A percentile compares a stretch with the other conserved stretches of the same genome.
Evolutionary conservation across 2,888 invertebrate genomes (phyloP).

Genomic region (Polyploca ridens): DNA sequence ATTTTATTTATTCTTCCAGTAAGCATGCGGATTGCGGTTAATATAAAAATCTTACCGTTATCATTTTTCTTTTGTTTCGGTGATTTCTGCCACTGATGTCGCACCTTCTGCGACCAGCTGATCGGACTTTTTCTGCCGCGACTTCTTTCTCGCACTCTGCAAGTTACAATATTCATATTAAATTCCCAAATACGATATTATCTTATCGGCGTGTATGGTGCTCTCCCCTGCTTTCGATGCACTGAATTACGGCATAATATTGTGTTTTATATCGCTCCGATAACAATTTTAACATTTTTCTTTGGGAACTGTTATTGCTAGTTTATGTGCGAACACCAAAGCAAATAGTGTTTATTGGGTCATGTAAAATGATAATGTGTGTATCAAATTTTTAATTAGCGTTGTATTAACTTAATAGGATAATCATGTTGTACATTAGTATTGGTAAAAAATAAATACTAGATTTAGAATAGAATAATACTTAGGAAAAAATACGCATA

Average conservation of each 20-base stretch:
- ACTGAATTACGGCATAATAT: conserved; percentile 51
- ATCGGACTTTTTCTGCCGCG: conserved; percentile 81
- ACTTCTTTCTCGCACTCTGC: conserved; percentile 82
- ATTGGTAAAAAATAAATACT: too few species aligned
- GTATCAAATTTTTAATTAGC: conserved; percentile 1
- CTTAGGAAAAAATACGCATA: too few species aligned
- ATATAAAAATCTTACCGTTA: conserved; percentile 57
- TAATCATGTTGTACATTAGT: background rate
- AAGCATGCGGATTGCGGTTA: background rate
- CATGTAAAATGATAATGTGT: conserved; percentile 29
- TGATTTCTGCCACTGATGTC: conserved; percentile 86
- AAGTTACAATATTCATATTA: conserved; percentile 58
- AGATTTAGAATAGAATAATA: too few species aligned
- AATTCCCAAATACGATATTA: conserved; percentile 17
- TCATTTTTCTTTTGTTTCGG: conserved; percentile 65
- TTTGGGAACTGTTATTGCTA: conserved; percentile 54
- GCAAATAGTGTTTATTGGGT: conserved; percentile 42
- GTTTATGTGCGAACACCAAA: conserved; percentile 27
- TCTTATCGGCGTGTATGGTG: conserved; percentile 25
- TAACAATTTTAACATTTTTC: conserved; percentile 71
- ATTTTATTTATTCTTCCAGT: background rate
- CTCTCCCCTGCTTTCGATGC: conserved; percentile 32
- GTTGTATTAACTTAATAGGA: background rate
- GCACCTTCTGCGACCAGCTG: conserved; percentile 87
- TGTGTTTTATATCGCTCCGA: conserved; percentile 55